Conservation (phyloP, 2,797 vertebrate species). For the Spinibarbus caldwelli region DNA sequence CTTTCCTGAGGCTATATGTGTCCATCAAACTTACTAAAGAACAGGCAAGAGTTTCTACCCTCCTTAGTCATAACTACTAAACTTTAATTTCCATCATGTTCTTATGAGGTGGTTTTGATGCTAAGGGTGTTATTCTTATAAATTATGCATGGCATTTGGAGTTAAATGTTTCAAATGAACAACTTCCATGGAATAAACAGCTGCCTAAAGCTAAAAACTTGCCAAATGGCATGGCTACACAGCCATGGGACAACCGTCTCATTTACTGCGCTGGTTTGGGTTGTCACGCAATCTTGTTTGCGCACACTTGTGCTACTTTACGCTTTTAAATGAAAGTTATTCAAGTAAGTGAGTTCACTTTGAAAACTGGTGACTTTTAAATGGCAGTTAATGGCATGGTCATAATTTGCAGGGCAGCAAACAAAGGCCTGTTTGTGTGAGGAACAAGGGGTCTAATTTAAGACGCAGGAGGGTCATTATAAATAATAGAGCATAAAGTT, state of each 20-base stretch:
- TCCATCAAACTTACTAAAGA: slow-evolving; percentile 41
- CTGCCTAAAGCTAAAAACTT: slow-evolving; percentile 7
- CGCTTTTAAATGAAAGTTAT: slow-evolving; percentile 34
- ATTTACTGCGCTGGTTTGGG: not conserved
- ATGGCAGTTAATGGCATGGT: slow-evolving; percentile 46
- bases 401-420: slow-evolving; percentile 39
- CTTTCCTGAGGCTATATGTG: slow-evolving; percentile 17
- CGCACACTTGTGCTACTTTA: not conserved
- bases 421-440: slow-evolving; percentile 57
- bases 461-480: slow-evolving; percentile 52
- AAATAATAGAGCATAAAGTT: slow-evolving; percentile 63
- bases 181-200: slow-evolving; percentile 15
- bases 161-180: slow-evolving; percentile 15
- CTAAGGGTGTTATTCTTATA: slow-evolving; percentile 15
- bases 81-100: not conserved
- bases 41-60: slow-evolving; percentile 1
- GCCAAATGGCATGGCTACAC: slow-evolving; percentile 21
- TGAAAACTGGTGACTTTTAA: slow-evolving; percentile 44
- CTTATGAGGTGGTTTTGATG: not conserved
- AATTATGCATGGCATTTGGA: slow-evolving; percentile 32
- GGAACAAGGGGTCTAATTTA: slow-evolving; percentile 53
- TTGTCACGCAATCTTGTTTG: slow-evolving; percentile 23
- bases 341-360: slow-evolving; percentile 21
- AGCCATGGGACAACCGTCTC: not conserved
- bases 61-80: slow-evolving; percentile 21